Percentiles rank a stretch among this genome's conserved stretches.
phyloP scores from a whole-genome alignment of 2,113 vertebrate genomes.

The Collichthys lucidus region DNA sequence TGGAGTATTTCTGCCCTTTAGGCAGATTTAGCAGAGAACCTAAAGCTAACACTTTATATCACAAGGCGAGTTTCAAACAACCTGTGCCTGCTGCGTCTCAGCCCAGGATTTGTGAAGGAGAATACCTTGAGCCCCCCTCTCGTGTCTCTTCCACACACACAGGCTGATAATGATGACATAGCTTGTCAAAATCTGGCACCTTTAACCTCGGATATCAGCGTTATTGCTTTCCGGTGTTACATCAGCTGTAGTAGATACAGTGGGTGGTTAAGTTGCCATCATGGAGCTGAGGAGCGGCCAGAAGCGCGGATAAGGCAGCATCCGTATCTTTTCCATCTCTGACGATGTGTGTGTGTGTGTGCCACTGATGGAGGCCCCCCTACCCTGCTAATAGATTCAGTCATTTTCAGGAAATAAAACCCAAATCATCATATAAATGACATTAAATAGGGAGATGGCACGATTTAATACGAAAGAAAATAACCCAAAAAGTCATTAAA shows the following conservation, averaged over 20 bases:
- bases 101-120: conserved; percentile 70
- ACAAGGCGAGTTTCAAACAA: conserved; percentile 41
- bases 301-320: conserved; percentile 55
- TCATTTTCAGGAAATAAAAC: conserved; percentile 73
- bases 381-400: conserved; percentile 65
- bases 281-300: conserved; percentile 47
- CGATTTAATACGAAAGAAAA: conserved; percentile 51
- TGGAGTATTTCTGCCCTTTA: conserved; percentile 62
- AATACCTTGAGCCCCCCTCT: conserved; percentile 57
- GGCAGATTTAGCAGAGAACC: conserved; percentile 74
- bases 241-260: conserved; percentile 62
- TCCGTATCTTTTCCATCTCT: conserved; percentile 60
- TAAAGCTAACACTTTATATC: conserved; percentile 65
- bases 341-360: conserved; percentile 13
- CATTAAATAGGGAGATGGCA: conserved; percentile 54
- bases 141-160: conserved; percentile 12
- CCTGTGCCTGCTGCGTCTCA: conserved; percentile 48
- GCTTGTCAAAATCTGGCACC: conserved; percentile 71
- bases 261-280: conserved; percentile 64
- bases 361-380: conserved; percentile 27
- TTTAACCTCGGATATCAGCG: conserved; percentile 70
- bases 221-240: conserved; percentile 65
- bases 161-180: conserved; percentile 70
- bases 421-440: conserved; percentile 74
- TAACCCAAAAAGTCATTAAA: conserved; percentile 61